Conservation (phyloP, 2,888 invertebrate species). For the Metacarcinus magister region DNA sequence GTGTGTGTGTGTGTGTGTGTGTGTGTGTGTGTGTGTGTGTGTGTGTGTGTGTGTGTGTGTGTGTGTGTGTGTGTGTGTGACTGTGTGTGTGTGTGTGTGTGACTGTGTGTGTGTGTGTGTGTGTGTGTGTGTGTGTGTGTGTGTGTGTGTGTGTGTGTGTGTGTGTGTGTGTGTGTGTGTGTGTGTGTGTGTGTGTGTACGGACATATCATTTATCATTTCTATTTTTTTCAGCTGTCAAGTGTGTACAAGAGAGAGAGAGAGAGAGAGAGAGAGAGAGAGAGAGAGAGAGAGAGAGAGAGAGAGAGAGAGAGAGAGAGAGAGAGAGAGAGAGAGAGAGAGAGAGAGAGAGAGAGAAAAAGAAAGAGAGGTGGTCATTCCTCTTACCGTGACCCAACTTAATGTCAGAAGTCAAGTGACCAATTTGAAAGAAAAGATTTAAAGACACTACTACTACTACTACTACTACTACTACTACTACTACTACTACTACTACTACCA, state of each 20-base stretch:
- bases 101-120: not conserved
- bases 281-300: constrained; percentile 60
- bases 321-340: not conserved
- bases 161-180: not conserved
- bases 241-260: constrained; percentile 16
- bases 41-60: not conserved
- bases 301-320: constrained; percentile 54
- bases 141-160: constrained; percentile 3
- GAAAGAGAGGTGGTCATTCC: not conserved
- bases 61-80: not conserved
- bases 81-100: constrained; percentile 28
- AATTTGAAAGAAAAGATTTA: too few relatives aligned
- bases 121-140: constrained; percentile 20
- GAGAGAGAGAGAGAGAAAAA: not conserved
- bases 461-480: constrained; percentile 13
- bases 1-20: constrained; percentile 27
- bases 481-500: not conserved
- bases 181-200: not conserved
- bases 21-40: not conserved
- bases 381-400: not conserved
- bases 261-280: constrained; percentile 59
- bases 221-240: not conserved
- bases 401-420: not conserved
- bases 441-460: not conserved
- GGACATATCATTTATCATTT: not conserved